Evolutionary conservation across 2,888 invertebrate genomes (phyloP), one percentile per base, ranked within the genome.

Genomic region (Nomada hirtipes): DNA sequence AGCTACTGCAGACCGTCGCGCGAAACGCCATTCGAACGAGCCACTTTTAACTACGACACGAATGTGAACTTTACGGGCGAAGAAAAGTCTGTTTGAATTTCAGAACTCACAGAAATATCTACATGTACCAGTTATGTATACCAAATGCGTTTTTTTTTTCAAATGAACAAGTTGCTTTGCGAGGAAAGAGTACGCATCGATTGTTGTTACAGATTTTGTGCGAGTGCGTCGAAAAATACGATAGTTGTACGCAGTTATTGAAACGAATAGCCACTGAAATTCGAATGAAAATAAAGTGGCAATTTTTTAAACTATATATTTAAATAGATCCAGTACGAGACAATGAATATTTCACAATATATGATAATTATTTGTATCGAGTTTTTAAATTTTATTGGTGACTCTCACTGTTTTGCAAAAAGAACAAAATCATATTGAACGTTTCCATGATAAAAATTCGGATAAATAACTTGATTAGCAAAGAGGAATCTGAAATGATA

Each of bases 11-110:
- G 69, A 13, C 47, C 53, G 53, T 61, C 57, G 69, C 55, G 10
- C 36, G 55, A 67, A 82, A 70, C 61, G 70, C 65, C 67, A 74
- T 65, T 75, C 47, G 42, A 67, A 65, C 44, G 36, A n/a, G n/a
- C 53, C 59, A 71, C 72, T 71, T 71, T 44, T 44, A 26, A 20
- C 29, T 15, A 4, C 10, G 52, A 64, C 23, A 57, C 69, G 72
- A 80, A 80, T 44, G 44, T 18, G 29, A 44, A 42, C 69, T 81
- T 81, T 69, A 75, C 64, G 76, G 73, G 69, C 60, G 44, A 73
- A 13, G 65, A 73, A 61, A 76, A 76, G 73, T 76, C 76, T 42
- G 29, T 57, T 67, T 20, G 3, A 60, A 63, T 42, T 63, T 69
- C 42, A 42, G 36, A 11, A n/a, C 18, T 26, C 11, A 4, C 4